Conservation (phyloP, 1,140 invertebrate species). For the Listronotus oregonensis region DNA sequence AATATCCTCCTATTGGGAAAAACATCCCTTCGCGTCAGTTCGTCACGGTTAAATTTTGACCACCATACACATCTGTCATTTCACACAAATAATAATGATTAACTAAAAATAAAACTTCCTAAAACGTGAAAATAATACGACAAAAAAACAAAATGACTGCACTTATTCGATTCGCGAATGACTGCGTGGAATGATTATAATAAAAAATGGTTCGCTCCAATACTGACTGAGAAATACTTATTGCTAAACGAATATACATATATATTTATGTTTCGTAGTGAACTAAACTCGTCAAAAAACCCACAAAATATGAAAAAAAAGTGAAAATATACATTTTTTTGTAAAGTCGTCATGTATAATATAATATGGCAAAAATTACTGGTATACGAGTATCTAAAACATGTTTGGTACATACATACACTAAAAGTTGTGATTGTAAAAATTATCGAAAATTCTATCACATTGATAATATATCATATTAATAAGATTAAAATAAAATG, state of each 20-base stretch:
- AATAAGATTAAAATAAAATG: constrained; percentile 40
- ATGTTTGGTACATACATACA: constrained; percentile 54
- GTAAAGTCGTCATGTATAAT: constrained; percentile 44
- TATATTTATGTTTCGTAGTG: constrained; percentile 12
- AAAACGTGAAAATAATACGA: constrained; percentile 1
- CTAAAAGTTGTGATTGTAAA: constrained; percentile 57
- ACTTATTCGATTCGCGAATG: background rate
- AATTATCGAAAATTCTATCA: constrained; percentile 59
- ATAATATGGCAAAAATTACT: constrained; percentile 55
- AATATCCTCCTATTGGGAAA: no score
- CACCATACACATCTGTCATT: background rate
- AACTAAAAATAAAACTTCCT: constrained; percentile 13
- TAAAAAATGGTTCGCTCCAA: constrained; percentile 28
- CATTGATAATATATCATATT: constrained; percentile 55
- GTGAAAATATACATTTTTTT: constrained; percentile 24
- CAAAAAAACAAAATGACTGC: constrained; percentile 13
- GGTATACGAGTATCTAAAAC: constrained; percentile 57
- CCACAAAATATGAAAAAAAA: constrained; percentile 23
- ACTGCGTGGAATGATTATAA: constrained; percentile 27
- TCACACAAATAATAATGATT: background rate
- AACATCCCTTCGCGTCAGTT: no score
- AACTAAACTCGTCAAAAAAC: constrained; percentile 24
- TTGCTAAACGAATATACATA: constrained; percentile 36
- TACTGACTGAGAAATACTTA: constrained; percentile 39
- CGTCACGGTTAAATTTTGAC: constrained; percentile 1